A percentile compares a stretch with the other conserved stretches of the same genome.
phyloP scores from a whole-genome alignment of 1,140 invertebrate genomes.

The Tribolium madens region DNA sequence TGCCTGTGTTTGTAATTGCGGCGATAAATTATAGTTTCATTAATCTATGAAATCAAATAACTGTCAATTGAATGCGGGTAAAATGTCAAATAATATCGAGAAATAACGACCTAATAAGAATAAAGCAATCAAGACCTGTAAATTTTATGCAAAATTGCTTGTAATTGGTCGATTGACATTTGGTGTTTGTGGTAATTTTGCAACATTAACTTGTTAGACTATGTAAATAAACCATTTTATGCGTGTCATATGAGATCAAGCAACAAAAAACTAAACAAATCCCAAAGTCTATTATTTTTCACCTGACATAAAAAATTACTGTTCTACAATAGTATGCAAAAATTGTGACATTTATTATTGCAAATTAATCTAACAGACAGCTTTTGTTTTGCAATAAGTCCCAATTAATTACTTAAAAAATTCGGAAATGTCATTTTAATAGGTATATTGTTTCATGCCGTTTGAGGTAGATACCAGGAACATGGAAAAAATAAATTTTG shows the following conservation, averaged over 20 bases:
- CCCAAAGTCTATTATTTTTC: no score
- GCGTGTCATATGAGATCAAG: background rate
- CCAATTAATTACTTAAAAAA: no score
- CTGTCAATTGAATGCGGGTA: slow-evolving; percentile 2
- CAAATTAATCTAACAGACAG: no score
- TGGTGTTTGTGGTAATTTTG: background rate
- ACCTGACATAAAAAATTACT: no score
- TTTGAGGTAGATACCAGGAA: no score
- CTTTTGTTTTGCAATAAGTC: no score
- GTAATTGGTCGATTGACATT: slow-evolving; percentile 13
- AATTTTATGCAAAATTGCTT: background rate
- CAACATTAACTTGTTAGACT: background rate
- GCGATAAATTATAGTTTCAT: slow-evolving; percentile 17
- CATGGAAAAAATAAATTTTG: no score
- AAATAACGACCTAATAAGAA: slow-evolving; percentile 9
- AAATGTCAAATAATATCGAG: slow-evolving; percentile 13
- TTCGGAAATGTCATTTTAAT: no score
- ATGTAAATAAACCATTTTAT: background rate
- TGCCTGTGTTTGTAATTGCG: background rate
- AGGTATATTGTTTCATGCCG: no score
- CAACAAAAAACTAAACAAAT: no score
- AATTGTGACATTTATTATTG: no score
- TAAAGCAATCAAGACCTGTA: background rate
- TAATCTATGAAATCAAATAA: slow-evolving; percentile 1
- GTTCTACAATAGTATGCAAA: no score